These are phyloP conservation scores for Patella ulyssiponensis DNA, from an alignment of 2,888 invertebrate genomes.

Conservation along the genomic window DNA sequence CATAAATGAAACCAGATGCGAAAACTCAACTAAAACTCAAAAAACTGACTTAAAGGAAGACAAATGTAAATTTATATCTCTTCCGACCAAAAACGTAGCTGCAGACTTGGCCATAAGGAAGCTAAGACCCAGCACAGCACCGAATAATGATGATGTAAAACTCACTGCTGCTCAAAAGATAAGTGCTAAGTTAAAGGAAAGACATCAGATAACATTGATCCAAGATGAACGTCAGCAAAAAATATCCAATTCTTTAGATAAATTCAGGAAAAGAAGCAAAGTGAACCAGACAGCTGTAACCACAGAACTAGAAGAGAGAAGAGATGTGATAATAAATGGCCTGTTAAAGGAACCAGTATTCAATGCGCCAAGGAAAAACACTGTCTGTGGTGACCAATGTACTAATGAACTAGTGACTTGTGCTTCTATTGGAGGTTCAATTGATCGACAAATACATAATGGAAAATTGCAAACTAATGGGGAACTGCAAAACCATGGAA, in stretches of 20 bases:
- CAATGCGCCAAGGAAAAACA: background rate
- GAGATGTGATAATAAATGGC: background rate
- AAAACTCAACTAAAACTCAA: no score
- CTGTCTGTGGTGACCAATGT: background rate
- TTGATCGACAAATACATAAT: no score
- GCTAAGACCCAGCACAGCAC: no score
- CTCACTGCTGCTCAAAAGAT: constrained; percentile 1
- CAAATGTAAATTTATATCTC: no score
- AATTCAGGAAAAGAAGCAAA: background rate
- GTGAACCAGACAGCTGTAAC: background rate
- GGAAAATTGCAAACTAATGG: no score
- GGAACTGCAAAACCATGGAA: background rate
- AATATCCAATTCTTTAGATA: background rate
- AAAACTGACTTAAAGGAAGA: no score
- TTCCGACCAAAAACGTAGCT: no score
- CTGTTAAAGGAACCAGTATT: background rate
- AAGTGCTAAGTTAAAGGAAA: background rate
- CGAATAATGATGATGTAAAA: background rate
- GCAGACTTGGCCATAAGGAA: no score
- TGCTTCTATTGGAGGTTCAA: no score
- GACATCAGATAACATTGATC: background rate
- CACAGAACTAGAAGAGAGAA: background rate
- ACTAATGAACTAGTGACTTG: background rate
- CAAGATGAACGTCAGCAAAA: background rate
- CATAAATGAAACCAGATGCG: no score